Evolutionary conservation across 2,888 invertebrate genomes (phyloP).

Genomic region (Aethes cnicana): DNA sequence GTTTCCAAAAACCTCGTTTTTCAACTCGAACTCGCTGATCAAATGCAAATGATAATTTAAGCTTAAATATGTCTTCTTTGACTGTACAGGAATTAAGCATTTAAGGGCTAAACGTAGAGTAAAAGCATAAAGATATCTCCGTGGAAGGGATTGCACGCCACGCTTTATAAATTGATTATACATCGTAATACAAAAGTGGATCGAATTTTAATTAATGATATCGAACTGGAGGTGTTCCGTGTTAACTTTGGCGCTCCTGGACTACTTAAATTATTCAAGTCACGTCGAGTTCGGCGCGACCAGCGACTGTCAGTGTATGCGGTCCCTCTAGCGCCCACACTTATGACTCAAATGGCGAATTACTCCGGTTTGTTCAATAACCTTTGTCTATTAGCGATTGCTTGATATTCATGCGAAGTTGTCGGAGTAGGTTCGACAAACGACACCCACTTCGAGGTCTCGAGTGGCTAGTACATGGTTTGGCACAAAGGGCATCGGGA

Average conservation of each 20-base stretch:
- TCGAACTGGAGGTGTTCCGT: conserved; percentile 50
- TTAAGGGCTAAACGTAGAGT: no score
- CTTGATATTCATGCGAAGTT: conserved; percentile 57
- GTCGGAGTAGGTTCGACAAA: conserved; percentile 45
- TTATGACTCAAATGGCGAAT: conserved; percentile 52
- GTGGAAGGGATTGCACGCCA: conserved; percentile 11
- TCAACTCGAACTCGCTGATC: no score
- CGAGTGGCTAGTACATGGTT: conserved; percentile 46
- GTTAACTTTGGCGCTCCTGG: conserved; percentile 44
- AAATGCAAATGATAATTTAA: no score
- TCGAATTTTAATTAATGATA: conserved; percentile 64
- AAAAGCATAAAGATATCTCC: conserved; percentile 13
- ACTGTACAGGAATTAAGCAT: no score
- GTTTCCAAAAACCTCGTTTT: no score
- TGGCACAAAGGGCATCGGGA: conserved; percentile 66
- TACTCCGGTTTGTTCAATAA: conserved; percentile 52
- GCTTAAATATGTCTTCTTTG: no score
- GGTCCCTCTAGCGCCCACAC: conserved; percentile 33
- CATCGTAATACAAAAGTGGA: conserved; percentile 46
- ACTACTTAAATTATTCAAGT: conserved; percentile 63
- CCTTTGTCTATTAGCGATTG: conserved; percentile 53
- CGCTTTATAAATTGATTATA: conserved; percentile 37
- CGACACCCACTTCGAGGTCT: conserved; percentile 49
- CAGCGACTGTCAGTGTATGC: conserved; percentile 31
- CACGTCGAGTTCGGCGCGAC: conserved; percentile 50